These are phyloP conservation scores for Wiebesia pumilae DNA, from an alignment of 1,140 invertebrate species.

Conservation along the genomic window DNA sequence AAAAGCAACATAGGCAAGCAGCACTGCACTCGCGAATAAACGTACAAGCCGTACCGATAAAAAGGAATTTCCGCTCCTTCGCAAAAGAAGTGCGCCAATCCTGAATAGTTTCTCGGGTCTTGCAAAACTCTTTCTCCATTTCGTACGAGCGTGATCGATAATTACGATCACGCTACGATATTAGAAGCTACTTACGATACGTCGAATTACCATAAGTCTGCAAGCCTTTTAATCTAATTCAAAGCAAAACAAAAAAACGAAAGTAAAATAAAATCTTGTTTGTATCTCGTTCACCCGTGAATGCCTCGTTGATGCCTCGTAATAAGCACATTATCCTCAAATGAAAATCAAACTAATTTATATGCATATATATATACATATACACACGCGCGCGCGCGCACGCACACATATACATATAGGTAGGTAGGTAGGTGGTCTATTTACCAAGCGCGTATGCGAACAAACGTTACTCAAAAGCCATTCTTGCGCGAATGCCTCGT, in stretches of 20 bases:
- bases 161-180: background rate
- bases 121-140: background rate
- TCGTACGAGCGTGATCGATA: background rate
- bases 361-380: background rate
- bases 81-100: background rate
- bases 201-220: background rate
- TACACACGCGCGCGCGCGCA: no score
- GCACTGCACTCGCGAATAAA: background rate
- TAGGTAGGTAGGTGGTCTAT: no score
- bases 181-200: background rate
- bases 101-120: background rate
- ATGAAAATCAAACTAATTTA: background rate
- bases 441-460: background rate
- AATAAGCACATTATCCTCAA: background rate
- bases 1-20: background rate
- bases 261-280: background rate
- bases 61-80: conserved; percentile 13
- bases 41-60: background rate
- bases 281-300: background rate
- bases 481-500: background rate
- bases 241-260: background rate
- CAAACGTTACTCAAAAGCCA: background rate
- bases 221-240: background rate
- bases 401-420: no score
- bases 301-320: background rate